Base-by-base conservation (phyloP, 1,140 invertebrate genomes). In the Aphelenchoides fujianensis region DNA sequence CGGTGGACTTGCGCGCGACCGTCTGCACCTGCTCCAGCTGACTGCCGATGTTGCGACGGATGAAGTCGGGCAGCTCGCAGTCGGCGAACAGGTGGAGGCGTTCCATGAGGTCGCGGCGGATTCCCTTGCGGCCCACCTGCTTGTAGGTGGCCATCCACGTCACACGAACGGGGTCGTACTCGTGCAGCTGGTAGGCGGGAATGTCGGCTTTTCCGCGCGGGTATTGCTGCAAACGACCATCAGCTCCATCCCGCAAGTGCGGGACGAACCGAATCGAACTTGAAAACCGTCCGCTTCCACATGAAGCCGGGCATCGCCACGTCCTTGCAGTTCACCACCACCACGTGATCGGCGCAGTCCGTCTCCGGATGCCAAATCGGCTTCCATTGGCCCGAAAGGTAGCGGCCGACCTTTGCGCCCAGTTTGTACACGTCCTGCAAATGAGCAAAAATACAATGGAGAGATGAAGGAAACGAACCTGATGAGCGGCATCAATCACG, bases 321-420 rank as follows among this genome's bases (percentile, higher is more conserved):
- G 52, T 84, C 71, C 34, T 74, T 55, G 54, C 81, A 83, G 57
- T 83, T 83, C n/a, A 78, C 54, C 9, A 83, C 77, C 3, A 84
- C 81, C 3, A 84, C 83, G 70, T 83, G 72, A 61, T 83, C 82
- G 1, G 81, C 82, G 67, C 83, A 84, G 67, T 83, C 82, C 7
- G 83, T 84, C 62, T 83, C 74, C 7, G 82, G 82, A 66, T 83
- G 82, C 27, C 63, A 83, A 30, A 83, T 84, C 23, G 83, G 82
- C 63, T 83, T 83, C 37, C 74, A 70, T 53, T 73, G 71, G 0
- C 82, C 82, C 32, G 70, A 63, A 19, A 83, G 59, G 67, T 79
- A 59, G n/a, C 64, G 41, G 1, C 79, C 79, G 31, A 84, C 79
- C 66, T 84, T 82, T n/a, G 81, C 72, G 1, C 77, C 82, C 27